These are phyloP conservation scores for Heliconius cydno DNA, from an alignment of 2,888 invertebrate species.

Conservation along the genomic window DNA sequence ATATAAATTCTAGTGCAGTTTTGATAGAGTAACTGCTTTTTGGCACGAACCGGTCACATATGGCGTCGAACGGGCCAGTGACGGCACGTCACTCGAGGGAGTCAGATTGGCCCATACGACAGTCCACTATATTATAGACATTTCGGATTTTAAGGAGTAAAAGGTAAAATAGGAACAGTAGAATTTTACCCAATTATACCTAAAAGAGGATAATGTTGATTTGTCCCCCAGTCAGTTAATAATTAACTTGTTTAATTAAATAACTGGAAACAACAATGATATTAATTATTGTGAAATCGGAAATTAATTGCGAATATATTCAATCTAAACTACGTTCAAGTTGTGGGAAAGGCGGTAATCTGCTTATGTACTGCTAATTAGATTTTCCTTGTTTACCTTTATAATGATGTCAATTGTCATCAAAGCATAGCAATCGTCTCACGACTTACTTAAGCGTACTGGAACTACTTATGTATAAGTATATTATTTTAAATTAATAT, in stretches of 20 bases:
- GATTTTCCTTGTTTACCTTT: slow-evolving; percentile 68
- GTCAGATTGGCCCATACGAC: slow-evolving; percentile 73
- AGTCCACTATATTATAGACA: slow-evolving; percentile 67
- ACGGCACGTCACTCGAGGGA: slow-evolving; percentile 79
- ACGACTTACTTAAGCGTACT: background rate
- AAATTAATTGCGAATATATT: slow-evolving; percentile 65
- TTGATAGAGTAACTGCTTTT: slow-evolving; percentile 60
- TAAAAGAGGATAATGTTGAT: slow-evolving; percentile 4
- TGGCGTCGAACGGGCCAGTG: slow-evolving; percentile 82
- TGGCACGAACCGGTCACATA: slow-evolving; percentile 65
- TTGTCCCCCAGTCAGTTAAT: background rate
- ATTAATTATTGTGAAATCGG: slow-evolving; percentile 43
- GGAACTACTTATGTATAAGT: background rate
- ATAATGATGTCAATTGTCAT: slow-evolving; percentile 62
- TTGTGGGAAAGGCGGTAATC: slow-evolving; percentile 64
- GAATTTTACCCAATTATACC: background rate
- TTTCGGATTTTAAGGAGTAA: slow-evolving; percentile 62
- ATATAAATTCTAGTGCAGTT: slow-evolving; percentile 57
- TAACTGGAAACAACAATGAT: slow-evolving; percentile 15
- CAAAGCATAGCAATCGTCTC: slow-evolving; percentile 56
- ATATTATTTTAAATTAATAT: background rate
- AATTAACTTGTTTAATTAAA: slow-evolving; percentile 14
- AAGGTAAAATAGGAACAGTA: slow-evolving; percentile 26
- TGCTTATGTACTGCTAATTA: slow-evolving; percentile 72
- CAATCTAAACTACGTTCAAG: slow-evolving; percentile 63